Evolutionary conservation across 2,888 invertebrate genomes (phyloP), one percentile per base, ranked within the genome.

Genomic region (Nesidiocoris tenuis): DNA sequence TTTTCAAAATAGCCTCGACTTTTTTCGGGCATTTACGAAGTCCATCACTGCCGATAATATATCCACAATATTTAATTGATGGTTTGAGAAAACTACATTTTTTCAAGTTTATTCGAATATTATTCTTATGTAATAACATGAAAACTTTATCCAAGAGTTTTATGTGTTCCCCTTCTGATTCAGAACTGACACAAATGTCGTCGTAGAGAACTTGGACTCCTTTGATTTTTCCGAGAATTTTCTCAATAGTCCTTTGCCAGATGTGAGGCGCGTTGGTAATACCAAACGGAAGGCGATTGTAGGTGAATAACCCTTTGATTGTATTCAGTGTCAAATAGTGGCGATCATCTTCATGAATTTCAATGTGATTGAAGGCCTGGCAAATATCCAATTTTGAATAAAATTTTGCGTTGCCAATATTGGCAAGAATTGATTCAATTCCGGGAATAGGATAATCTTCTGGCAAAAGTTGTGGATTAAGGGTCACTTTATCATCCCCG

Each of bases 11-110:
- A 16, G 72, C 74, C 63, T 56, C 19, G 18, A 79, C 76, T 61
- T 64, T 68, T 18, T 64, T 24, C 18, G 68, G 57, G 1, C 57
- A 24, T 1, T 78, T 75, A 21, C n/a, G n/a, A 0, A 70, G 63
- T 16, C 79, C 79, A 17, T 65, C 54, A 23, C 22, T 25, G 17
- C 78, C 55, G 9, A 79, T 68, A 23, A 19, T 7, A 22, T 56
- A 66, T 2, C 79, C 79, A 2, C 76, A 61, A 74, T 77, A 79
- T 24, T 19, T 22, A 22, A 79, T 61, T 22, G 22, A 9, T 65
- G 19, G 22, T 65, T 65, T 19, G 7, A 65, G 9, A 65, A 65
- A 65, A 9, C 24, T n/a, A 65, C 65, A 65, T 65, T 65, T 65
- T 7, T 9, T 7, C 18, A 16, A 16, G 22, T 65, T 65, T 12